These are phyloP conservation scores for Polydesmus complanatus DNA, from an alignment of 2,888 invertebrate genomes.

Conservation along the genomic window DNA sequence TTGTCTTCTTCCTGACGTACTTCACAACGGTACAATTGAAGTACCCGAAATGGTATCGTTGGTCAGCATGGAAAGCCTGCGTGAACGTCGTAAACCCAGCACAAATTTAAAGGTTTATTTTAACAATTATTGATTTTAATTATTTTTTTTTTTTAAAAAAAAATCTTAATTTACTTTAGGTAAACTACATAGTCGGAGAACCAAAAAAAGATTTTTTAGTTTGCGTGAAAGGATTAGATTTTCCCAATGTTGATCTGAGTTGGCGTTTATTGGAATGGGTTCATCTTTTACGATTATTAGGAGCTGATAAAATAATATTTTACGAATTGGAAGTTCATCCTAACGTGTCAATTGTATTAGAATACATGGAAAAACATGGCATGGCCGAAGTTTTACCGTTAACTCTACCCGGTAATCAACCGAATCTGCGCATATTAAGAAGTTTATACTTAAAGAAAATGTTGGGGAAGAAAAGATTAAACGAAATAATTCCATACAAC, in stretches of 20 bases:
- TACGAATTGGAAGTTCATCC: conserved; percentile 75
- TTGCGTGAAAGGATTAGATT: conserved; percentile 86
- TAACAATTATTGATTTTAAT: too few relatives aligned
- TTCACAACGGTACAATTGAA: conserved; percentile 36
- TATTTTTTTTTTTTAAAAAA: too few relatives aligned
- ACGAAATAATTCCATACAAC: conserved; percentile 90
- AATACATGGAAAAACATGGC: conserved; percentile 43
- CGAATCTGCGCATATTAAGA: conserved; percentile 74
- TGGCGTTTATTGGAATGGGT: conserved; percentile 88
- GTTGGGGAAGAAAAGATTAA: conserved; percentile 82
- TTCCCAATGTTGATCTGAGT: conserved; percentile 67
- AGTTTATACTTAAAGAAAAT: conserved; percentile 80
- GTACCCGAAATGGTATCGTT: conserved; percentile 5
- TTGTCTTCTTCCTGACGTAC: conserved; percentile 56
- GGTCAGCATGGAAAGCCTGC: conserved; percentile 7
- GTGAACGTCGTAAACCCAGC: conserved; percentile 15
- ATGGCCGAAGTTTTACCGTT: conserved; percentile 61
- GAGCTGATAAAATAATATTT: conserved; percentile 81
- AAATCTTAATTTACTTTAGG: neutral
- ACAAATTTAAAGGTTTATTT: neutral
- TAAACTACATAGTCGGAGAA: neutral
- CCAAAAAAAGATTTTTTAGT: conserved; percentile 69
- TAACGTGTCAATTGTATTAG: conserved; percentile 63
- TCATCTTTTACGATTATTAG: conserved; percentile 67
- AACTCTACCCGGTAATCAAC: conserved; percentile 75